phyloP scores from a whole-genome alignment of 2,888 invertebrate genomes.

The Oligia latruncula region DNA sequence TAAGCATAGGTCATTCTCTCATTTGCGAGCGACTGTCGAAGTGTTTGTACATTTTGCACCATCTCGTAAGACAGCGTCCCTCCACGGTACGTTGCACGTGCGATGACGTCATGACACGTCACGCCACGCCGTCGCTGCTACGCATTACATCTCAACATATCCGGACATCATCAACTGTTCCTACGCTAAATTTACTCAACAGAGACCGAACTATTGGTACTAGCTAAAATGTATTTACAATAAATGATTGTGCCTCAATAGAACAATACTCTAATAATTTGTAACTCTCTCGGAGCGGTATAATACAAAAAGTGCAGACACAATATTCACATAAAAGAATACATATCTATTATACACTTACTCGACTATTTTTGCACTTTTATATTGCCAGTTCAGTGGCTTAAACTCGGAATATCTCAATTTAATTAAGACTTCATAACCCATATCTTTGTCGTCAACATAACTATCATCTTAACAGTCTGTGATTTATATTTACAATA shows the following conservation, averaged over 20 bases:
- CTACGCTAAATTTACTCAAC: slow-evolving; percentile 80
- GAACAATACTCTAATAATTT: slow-evolving; percentile 83
- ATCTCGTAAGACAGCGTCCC: slow-evolving; percentile 54
- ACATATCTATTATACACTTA: slow-evolving; percentile 87
- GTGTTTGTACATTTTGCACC: slow-evolving; percentile 78
- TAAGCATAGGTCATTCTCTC: slow-evolving; percentile 78
- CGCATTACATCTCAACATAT: slow-evolving; percentile 57
- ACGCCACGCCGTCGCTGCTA: slow-evolving; percentile 32
- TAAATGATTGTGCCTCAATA: slow-evolving; percentile 88
- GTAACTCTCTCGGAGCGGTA: slow-evolving; percentile 82
- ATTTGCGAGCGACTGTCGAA: slow-evolving; percentile 73
- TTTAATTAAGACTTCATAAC: slow-evolving; percentile 88
- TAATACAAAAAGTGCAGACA: slow-evolving; percentile 88
- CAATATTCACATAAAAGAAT: slow-evolving; percentile 88
- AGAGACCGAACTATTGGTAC: slow-evolving; percentile 80
- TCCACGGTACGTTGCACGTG: slow-evolving; percentile 42
- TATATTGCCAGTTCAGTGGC: slow-evolving; percentile 87
- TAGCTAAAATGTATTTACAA: slow-evolving; percentile 88
- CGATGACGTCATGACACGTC: slow-evolving; percentile 46
- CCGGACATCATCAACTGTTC: slow-evolving; percentile 68
- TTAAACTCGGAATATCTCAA: slow-evolving; percentile 90
- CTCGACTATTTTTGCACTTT: slow-evolving; percentile 88
- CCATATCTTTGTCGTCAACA: slow-evolving; percentile 82
- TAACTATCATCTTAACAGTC: slow-evolving; percentile 80
- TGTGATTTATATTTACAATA: slow-evolving; percentile 85